Base-by-base conservation (phyloP, 1,140 invertebrate species). In the Vanessa atalanta region DNA sequence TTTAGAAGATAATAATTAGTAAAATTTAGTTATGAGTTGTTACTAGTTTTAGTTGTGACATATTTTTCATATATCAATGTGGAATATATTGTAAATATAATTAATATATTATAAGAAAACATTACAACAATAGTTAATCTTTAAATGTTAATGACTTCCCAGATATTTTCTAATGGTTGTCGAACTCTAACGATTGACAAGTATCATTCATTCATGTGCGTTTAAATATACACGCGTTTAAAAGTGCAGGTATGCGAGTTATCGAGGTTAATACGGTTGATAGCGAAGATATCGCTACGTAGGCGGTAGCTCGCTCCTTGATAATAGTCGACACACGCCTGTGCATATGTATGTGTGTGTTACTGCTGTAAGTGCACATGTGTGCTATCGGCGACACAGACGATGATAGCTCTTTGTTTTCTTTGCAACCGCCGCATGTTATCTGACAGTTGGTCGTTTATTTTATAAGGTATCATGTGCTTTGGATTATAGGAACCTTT, bases 341-440 rank as follows among this genome's bases (percentile, higher is more conserved):
- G 23, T 37, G 57, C 23, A 57, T 47, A 12, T 63, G 51, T 63
- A 23, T 63, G 11, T 57, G 65, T 73, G 65, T 67, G 51, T 43
- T 43, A 55, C 48, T 57, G 50, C 48, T 68, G 47, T 16, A 31
- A 2, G 9, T 43, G 48, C 15, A 26, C 47, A 50, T 74, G 67
- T 74, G 66, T 74, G 73, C 78, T 72, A 73, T 79, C 74, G 75
- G 70, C 76, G 75, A 83, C 77, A 82, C 79, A 76, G 74, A 51
- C 70, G 47, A 55, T 75, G 80, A 82, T 85, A 87, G 70, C 63
- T 86, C 81, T 86, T 83, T 87, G 83, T 88, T 88, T 87, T 88
- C 81, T 88, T 84, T 82, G 76, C 82, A 82, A 81, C 77, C 69
- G 75, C 73, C 80, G 73, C 78, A 72, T 70, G 47, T 81, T 87